Evolutionary conservation across 2,113 vertebrate species (phyloP).

Genomic region (Arizona elegans): DNA sequence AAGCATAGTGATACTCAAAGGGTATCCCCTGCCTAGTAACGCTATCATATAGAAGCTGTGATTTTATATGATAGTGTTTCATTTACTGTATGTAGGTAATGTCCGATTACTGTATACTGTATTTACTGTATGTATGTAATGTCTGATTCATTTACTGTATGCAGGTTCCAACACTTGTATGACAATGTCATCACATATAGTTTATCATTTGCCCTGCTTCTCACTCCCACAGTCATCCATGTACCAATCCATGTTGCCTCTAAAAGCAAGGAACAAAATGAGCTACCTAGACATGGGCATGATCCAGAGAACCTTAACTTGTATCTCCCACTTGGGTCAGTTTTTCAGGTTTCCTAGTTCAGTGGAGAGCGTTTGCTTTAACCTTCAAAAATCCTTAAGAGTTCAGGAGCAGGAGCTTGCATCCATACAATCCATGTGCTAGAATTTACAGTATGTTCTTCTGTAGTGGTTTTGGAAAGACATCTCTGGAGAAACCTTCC

Average conservation of each 20-base stretch:
- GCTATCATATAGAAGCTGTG: neutral
- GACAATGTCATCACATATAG: neutral
- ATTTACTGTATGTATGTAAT: neutral
- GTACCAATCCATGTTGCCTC: neutral
- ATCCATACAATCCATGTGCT: neutral
- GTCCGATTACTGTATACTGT: neutral
- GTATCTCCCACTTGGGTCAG: neutral
- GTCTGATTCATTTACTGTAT: neutral
- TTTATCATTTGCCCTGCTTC: neutral
- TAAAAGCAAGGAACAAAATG: neutral
- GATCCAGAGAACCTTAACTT: too few relatives aligned
- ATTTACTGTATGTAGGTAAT: neutral
- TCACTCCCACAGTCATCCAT: neutral
- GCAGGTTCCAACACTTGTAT: neutral
- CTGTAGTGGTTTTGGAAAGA: neutral
- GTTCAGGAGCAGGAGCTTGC: neutral
- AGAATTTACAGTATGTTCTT: neutral
- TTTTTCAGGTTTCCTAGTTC: neutral
- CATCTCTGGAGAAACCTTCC: neutral
- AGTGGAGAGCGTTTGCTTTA: neutral
- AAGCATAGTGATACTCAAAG: neutral
- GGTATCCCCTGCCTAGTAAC: neutral
- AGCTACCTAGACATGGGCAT: neutral
- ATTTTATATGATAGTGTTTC: neutral
- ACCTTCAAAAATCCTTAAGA: neutral